Base-by-base conservation (phyloP, 2,888 invertebrate genomes). In the Stenoptilia bipunctidactyla region DNA sequence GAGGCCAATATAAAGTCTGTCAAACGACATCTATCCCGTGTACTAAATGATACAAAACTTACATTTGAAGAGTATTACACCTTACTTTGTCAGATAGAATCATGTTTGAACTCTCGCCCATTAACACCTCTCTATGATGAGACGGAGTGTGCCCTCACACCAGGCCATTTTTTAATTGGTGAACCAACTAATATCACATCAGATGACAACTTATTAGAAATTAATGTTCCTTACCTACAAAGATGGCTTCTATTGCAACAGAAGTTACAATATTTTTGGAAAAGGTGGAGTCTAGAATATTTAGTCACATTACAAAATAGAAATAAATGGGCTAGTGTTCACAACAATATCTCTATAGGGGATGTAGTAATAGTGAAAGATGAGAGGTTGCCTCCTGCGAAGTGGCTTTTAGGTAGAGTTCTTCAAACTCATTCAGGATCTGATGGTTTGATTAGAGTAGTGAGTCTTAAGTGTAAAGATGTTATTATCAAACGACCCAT, bases 1-100 rank as follows among this genome's bases (percentile, higher is more conserved):
- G 52, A 53, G 34, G 46, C 49, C 1, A 48, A 45, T 9, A 46
- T 50, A 1, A 47, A 48, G 34, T 52, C 51, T 2, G 36, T 48
- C 0, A 55, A 55, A 40, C 37, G 40, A 2, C 46, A 52, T 27
- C 35, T 54, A n/a, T 48, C 39, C 30, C 40, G 42, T 40, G 39
- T 43, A 3, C 20, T 51, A 2, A 34, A 27, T 5, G 27, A 33
- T n/a, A 6, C 14, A 8, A 45, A 39, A n/a, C 40, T 51, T 1
- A 49, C 49, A 1, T 49, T 36, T 38, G 47, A 45, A 37, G 44
- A 47, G 34, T 34, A 41, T 38, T 14, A 39, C 3, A 47, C 45
- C 1, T 10, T 38, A n/a, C 25, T 45, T 2, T 40, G 35, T 9
- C 27, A 40, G 14, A 40, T 44, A 33, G 33, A 33, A 33, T 2